A percentile compares a stretch with the other conserved stretches of the same genome.
Conservation (phyloP, 1,140 invertebrate genomes). For the Polypedilum vanderplanki region DNA sequence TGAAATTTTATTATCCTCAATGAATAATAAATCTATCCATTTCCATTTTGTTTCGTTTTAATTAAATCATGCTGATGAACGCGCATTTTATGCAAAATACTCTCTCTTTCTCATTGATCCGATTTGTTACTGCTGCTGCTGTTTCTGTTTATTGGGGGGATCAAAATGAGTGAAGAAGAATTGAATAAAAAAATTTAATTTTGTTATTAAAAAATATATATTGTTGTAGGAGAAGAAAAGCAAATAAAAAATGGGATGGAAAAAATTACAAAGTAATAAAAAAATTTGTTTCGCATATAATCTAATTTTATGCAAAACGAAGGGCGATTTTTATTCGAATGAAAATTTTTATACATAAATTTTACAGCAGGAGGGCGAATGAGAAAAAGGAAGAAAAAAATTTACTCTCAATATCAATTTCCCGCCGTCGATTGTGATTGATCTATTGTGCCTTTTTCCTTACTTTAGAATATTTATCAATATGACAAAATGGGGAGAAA, state of each 20-base stretch:
- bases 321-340: neutral
- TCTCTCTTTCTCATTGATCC: neutral
- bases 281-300: slow-evolving; percentile 7
- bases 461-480: neutral
- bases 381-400: neutral
- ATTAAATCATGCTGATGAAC: slow-evolving; percentile 27
- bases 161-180: too few relatives aligned
- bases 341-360: neutral
- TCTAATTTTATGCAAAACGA: slow-evolving; percentile 13
- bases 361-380: slow-evolving; percentile 9
- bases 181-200: neutral
- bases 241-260: neutral
- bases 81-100: slow-evolving; percentile 18
- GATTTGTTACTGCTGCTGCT: neutral
- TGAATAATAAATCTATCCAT: slow-evolving; percentile 25
- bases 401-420: neutral
- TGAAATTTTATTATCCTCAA: slow-evolving; percentile 19
- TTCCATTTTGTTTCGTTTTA: slow-evolving; percentile 26
- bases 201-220: slow-evolving; percentile 1
- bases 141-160: too few relatives aligned
- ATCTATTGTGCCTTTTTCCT: slow-evolving; percentile 12
- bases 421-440: slow-evolving; percentile 15
- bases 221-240: neutral
- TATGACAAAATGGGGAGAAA: neutral
- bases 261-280: slow-evolving; percentile 5